phyloP scores from a whole-genome alignment of 2,113 vertebrate species.

The Burhinus oedicnemus region DNA sequence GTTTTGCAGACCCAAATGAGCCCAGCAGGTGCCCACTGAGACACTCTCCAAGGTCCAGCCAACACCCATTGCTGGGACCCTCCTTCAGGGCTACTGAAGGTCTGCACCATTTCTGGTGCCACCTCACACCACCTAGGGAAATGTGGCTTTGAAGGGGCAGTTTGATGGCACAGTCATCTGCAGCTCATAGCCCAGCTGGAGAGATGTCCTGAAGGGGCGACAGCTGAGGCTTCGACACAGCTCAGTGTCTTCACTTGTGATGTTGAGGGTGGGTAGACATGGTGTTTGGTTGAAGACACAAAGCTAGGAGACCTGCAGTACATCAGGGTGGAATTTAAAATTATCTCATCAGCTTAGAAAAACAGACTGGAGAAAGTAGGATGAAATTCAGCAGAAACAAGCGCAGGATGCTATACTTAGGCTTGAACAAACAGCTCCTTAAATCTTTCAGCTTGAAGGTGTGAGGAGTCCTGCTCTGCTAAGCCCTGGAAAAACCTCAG shows the following conservation, averaged over 20 bases:
- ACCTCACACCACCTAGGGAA: neutral
- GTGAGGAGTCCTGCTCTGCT: neutral
- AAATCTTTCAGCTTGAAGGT: neutral
- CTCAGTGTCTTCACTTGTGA: neutral
- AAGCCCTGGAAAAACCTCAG: neutral
- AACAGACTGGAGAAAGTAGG: neutral
- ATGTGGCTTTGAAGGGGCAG: neutral
- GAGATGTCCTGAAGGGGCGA: neutral
- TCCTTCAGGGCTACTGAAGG: neutral
- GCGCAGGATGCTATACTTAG: neutral
- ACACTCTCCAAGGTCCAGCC: neutral
- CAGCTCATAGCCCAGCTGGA: neutral
- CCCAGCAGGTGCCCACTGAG: accelerated
- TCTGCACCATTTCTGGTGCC: neutral
- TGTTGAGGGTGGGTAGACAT: neutral
- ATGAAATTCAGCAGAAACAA: neutral
- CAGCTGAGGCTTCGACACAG: neutral
- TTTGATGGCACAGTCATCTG: neutral
- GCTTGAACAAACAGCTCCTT: neutral
- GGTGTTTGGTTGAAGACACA: neutral
- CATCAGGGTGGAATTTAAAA: neutral
- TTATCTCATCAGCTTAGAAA: neutral
- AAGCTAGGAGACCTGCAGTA: neutral
- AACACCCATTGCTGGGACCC: neutral
- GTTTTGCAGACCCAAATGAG: neutral